Conservation (phyloP, 2,797 vertebrate genomes). For the Myotis myotis region DNA sequence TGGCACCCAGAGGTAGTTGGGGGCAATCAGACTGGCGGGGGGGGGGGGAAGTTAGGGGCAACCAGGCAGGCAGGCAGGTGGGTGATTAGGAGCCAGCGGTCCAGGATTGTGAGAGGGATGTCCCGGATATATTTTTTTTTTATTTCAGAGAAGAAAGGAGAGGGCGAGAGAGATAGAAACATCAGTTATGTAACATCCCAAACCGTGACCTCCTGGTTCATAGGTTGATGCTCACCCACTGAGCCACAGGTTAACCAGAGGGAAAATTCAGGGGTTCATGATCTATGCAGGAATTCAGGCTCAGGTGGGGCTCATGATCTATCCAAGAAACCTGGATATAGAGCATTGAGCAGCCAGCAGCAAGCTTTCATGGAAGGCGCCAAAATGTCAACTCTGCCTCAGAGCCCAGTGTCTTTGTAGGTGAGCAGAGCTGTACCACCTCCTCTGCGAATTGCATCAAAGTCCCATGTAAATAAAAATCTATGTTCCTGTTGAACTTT, state of each 20-base stretch:
- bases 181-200: too few relatives aligned
- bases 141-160: too few relatives aligned
- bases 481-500: background rate
- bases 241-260: background rate
- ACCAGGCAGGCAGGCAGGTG: too few relatives aligned
- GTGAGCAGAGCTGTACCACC: background rate
- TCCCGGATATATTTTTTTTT: too few relatives aligned
- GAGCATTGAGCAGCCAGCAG: background rate
- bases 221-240: too few relatives aligned
- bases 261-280: background rate
- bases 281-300: background rate
- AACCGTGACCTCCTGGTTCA: too few relatives aligned
- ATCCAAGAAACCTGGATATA: background rate
- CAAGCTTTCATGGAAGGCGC: background rate
- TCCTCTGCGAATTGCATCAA: background rate
- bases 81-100: too few relatives aligned
- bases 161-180: too few relatives aligned
- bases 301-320: background rate
- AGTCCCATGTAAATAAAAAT: background rate
- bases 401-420: background rate
- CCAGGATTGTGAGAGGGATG: too few relatives aligned
- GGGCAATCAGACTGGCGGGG: too few relatives aligned
- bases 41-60: too few relatives aligned
- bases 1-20: too few relatives aligned
- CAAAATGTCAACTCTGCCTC: rapidly evolving